Base-by-base conservation (phyloP, 2,113 vertebrate genomes). In the Melanerpes aurifrons region DNA sequence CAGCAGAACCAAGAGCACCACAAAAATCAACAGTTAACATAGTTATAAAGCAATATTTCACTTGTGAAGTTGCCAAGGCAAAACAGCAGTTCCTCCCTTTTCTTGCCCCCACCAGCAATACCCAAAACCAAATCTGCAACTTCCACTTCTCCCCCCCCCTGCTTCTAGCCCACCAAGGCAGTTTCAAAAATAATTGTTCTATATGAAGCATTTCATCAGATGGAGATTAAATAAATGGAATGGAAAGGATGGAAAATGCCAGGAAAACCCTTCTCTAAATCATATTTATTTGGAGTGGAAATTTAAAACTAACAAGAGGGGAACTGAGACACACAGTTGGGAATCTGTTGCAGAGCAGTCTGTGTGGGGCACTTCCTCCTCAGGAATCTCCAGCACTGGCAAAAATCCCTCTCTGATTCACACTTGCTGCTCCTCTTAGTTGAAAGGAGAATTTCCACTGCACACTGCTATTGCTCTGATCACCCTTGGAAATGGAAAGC, bases 1-100 rank as follows among this genome's bases (percentile, higher is more conserved):
- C 63, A 93, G 58, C 77, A 85, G 58, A 72, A 53, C 20, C 14
- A 63, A 81, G 40, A 89, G 43, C 71, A 86, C 19, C 15, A 88
- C 29, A 62, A 86, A 86, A 91, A 47, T 80, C n/a, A 75, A 70
- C 28, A 69, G 70, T 74, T 89, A 74, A 82, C 45, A 16, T 53
- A 48, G 76, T 95, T 90, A 89, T 58, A 50, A 89, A 74, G 48
- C 29, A 90, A 56, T 6, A 21, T 59, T 83, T 80, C 1, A 2
- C 48, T 61, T 59, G n/a, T 35, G 77, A 94, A 91, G 87, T 71
- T 92, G 89, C 71, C 76, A 85, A 82, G 84, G 50, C 71, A 63
- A 86, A 37, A 1, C 40, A 35, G 31, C 47, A 78, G 47, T 50
- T 18, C 43, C 35, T 90, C 83, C 69, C 17, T 83, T 73, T 88